Conservation (phyloP, 2,113 vertebrate genomes). For the Saguinus midas region DNA sequence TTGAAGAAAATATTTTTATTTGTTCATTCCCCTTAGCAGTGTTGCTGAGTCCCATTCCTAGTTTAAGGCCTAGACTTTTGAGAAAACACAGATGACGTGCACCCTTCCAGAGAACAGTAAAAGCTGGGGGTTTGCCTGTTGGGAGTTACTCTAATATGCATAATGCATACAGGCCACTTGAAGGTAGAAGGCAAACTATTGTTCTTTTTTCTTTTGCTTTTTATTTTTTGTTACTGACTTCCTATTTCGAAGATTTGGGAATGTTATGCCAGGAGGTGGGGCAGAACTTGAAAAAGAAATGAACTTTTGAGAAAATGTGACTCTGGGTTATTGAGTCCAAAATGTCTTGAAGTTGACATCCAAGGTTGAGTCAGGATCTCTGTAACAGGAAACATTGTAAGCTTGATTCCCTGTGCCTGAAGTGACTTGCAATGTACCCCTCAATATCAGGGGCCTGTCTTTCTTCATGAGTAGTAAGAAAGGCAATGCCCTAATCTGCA, state of each 20-base stretch:
- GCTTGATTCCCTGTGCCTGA: not conserved
- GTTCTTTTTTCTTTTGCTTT: not conserved
- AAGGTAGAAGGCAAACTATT: not conserved
- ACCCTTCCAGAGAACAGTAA: not conserved
- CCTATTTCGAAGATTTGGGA: not conserved
- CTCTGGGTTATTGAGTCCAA: not conserved
- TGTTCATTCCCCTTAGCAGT: not conserved
- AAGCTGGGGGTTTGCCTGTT: not conserved
- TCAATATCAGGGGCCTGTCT: not conserved
- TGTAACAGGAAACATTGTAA: not conserved
- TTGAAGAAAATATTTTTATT: conserved; percentile 28
- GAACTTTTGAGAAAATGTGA: not conserved
- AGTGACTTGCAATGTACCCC: not conserved
- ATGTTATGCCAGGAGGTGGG: not conserved
- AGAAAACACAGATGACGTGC: not conserved
- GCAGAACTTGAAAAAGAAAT: not conserved
- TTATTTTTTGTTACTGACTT: not conserved
- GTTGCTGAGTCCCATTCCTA: not conserved
- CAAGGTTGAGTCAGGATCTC: not conserved
- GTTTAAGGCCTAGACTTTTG: not conserved
- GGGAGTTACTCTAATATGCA: not conserved
- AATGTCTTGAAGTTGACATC: not conserved
- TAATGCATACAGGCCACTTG: not conserved
- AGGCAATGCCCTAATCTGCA: not conserved
- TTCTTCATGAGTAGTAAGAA: not conserved